Evolutionary conservation across 2,113 vertebrate species (phyloP).

Genomic region (Psilopsiagon aurifrons): DNA sequence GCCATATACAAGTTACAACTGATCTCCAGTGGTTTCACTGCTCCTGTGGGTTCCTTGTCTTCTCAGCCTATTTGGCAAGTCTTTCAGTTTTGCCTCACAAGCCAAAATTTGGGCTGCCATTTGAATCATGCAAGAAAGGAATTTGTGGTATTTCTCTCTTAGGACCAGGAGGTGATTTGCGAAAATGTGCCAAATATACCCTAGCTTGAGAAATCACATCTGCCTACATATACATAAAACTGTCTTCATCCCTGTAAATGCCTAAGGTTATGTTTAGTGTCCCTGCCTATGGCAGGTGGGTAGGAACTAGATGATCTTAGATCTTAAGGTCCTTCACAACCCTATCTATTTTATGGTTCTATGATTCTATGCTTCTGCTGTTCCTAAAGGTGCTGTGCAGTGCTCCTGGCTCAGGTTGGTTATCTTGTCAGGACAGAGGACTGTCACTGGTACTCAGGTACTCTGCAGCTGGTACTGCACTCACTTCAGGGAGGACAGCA

Average conservation of each 20-base stretch:
- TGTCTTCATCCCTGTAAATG: background rate
- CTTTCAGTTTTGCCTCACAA: background rate
- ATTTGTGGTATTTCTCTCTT: background rate
- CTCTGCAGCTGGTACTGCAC: background rate
- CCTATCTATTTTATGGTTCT: background rate
- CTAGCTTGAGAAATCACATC: background rate
- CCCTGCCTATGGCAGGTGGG: background rate
- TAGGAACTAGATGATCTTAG: background rate
- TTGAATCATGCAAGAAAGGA: background rate
- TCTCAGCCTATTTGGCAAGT: background rate
- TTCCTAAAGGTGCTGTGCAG: background rate
- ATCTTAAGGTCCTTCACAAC: background rate
- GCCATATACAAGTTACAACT: background rate
- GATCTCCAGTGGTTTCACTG: background rate
- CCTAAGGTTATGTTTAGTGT: background rate
- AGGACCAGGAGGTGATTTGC: background rate
- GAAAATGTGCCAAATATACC: background rate
- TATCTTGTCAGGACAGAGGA: background rate
- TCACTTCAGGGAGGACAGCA: background rate
- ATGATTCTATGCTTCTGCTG: background rate
- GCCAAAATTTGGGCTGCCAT: background rate
- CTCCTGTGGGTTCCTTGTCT: background rate
- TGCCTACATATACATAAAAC: fast-evolving
- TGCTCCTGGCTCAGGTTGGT: background rate
- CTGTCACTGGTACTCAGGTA: background rate